phyloP scores from a whole-genome alignment of 2,113 vertebrate species.

The Seriola aureovittata region DNA sequence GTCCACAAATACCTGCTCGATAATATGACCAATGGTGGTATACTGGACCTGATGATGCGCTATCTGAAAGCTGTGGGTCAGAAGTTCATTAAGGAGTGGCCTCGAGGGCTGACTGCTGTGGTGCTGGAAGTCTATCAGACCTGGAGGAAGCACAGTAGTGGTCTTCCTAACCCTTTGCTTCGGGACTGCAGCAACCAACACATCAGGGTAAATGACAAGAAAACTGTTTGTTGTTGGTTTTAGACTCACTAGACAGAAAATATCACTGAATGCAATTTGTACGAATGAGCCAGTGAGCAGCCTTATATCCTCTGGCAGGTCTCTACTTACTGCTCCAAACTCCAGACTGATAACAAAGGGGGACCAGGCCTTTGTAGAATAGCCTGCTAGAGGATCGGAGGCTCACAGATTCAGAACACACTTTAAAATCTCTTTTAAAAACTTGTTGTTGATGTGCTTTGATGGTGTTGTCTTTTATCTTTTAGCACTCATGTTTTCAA shows the following conservation, averaged over 20 bases:
- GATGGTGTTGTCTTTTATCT: not conserved
- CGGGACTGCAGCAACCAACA: constrained; percentile 92
- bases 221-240: not conserved
- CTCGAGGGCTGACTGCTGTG: constrained; percentile 88
- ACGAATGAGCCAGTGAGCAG: no score
- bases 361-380: not conserved
- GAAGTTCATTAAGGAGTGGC: constrained; percentile 93
- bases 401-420: not conserved
- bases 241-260: no score
- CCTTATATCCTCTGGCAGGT: no score
- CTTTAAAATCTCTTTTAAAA: not conserved
- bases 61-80: constrained; percentile 94
- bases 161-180: constrained; percentile 93
- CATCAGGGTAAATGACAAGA: constrained; percentile 85
- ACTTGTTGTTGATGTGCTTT: no score
- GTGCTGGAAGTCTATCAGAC: constrained; percentile 90
- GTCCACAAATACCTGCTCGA: constrained; percentile 92
- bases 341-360: no score
- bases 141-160: constrained; percentile 95
- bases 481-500: not conserved
- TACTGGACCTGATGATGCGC: constrained; percentile 94
- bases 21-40: constrained; percentile 92
- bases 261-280: no score
- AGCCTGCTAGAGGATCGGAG: not conserved
- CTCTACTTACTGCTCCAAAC: no score